Evolutionary conservation across 2,888 invertebrate species (phyloP).

Genomic region (Polymixis flavicincta): DNA sequence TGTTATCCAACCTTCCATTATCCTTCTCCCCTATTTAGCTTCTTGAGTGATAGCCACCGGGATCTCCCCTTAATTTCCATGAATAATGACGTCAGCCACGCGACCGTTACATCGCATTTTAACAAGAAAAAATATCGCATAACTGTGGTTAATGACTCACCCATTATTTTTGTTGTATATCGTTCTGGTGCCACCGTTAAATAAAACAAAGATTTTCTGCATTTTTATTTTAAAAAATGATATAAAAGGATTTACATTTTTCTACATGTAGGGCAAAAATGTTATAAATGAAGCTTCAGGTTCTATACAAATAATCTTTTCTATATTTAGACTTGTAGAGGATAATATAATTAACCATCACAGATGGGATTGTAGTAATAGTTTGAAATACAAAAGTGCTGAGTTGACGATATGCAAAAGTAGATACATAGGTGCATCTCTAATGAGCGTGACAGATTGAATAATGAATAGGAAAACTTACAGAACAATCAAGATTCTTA

Average conservation of each 20-base stretch:
- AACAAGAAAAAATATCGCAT: constrained; percentile 71
- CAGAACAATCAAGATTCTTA: constrained; percentile 57
- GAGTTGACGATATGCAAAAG: constrained; percentile 66
- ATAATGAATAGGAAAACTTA: constrained; percentile 56
- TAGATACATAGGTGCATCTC: constrained; percentile 66
- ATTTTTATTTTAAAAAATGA: constrained; percentile 80
- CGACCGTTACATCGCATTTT: constrained; percentile 72
- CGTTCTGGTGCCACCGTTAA: constrained; percentile 67
- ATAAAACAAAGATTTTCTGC: constrained; percentile 82
- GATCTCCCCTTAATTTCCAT: constrained; percentile 75
- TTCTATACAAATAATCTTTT: constrained; percentile 58
- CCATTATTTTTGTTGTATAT: constrained; percentile 68
- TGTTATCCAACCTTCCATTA: constrained; percentile 57
- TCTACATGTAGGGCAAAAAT: constrained; percentile 46
- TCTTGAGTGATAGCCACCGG: constrained; percentile 69
- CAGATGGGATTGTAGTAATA: constrained; percentile 59
- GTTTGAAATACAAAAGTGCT: constrained; percentile 63
- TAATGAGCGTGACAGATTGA: constrained; percentile 64
- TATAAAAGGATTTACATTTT: constrained; percentile 73
- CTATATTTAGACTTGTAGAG: constrained; percentile 56
- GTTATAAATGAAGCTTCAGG: constrained; percentile 59
- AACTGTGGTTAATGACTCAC: constrained; percentile 70
- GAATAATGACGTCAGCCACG: constrained; percentile 79
- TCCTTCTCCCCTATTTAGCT: constrained; percentile 66
- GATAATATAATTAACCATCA: constrained; percentile 57